Evolutionary conservation across 2,888 invertebrate genomes (phyloP), one percentile per base, ranked within the genome.

Genomic region (Pyrrhia umbra): DNA sequence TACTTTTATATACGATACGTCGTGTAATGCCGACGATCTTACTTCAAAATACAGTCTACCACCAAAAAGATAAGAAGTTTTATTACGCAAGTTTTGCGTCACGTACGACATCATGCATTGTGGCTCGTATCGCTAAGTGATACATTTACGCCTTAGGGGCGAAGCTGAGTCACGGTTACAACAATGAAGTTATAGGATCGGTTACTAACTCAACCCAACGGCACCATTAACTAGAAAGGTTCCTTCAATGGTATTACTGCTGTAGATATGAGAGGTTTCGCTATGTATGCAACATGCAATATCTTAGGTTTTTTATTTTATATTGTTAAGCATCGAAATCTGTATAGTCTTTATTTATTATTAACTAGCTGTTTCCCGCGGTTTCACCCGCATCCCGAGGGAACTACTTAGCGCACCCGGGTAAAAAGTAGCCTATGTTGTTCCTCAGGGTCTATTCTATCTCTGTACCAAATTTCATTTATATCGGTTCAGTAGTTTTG

Each of bases 131-230:
- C 66, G 50, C 65, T 71, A 71, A 68, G 60, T 73, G 61, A 61
- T 58, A 77, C 55, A 57, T 77, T 58, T 47, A 39, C 49, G 51
- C 37, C 40, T 70, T 70, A 67, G 57, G 46, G 64, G 57, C 42
- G 30, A 55, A 63, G 65, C 71, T 76, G 71, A 72, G 57, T 72
- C 71, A 72, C 54, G 71, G 42, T 56, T 62, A 55, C 46, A 43
- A 72, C 71, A 72, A 71, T 58, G 72, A 76, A 71, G 68, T 64
- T 57, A 73, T 63, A 64, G 72, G 57, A 64, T 69, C 63, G 69
- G 75, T 68, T 83, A 76, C 79, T 68, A 79, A 78, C 65, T 75
- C 67, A 70, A 71, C 68, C 77, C 65, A 13, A 46, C 47, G 52
- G 57, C 39, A 55, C 57, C 57, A 70, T 75, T 72, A 72, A 51